Evolutionary conservation across 2,888 invertebrate genomes (phyloP), one percentile per base, ranked within the genome.

Genomic region (Calameuta idolon): DNA sequence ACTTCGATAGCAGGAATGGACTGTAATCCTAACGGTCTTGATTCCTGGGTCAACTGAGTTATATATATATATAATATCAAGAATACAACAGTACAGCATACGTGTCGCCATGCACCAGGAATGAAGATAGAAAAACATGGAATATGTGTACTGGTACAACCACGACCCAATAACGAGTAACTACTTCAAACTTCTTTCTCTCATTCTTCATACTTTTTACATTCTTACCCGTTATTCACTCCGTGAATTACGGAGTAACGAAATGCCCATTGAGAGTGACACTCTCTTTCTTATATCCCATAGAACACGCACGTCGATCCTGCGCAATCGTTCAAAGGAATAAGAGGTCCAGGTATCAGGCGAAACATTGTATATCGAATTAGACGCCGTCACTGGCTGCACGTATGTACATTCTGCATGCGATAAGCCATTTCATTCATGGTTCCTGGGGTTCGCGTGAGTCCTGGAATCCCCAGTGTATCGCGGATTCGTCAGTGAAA

Each of bases 341-440:
- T 2, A 55, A 9, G 40, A 55, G 23, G 40, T 55, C 23, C 40
- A 23, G 23, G 40, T 55, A 23, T 55, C 40, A 9, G 40, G 23
- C 23, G 9, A 55, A 55, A 55, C 40, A 23, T 55, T 55, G 40
- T 55, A 55, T 55, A 55, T 55, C 40, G 23, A 55, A 55, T 55
- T 55, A 55, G 40, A 55, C 40, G 2, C 40, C 40, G 40, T 55
- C 40, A 23, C 40, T 23, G 5, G 23, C 40, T 55, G 5, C 40
- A 55, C 40, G 23, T 55, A 55, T 55, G 40, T 55, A 9, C 40
- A 55, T 55, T 55, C 76, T 40, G 73, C 73, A 69, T 75, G 15
- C 55, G 78, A 74, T 55, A 75, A 73, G 76, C 74, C 78, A 69
- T 77, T 77, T 75, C 77, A 79, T 77, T 77, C 77, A 78, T 78